Conservation (phyloP, 1,140 invertebrate species). For the Drosophila athabasca region DNA sequence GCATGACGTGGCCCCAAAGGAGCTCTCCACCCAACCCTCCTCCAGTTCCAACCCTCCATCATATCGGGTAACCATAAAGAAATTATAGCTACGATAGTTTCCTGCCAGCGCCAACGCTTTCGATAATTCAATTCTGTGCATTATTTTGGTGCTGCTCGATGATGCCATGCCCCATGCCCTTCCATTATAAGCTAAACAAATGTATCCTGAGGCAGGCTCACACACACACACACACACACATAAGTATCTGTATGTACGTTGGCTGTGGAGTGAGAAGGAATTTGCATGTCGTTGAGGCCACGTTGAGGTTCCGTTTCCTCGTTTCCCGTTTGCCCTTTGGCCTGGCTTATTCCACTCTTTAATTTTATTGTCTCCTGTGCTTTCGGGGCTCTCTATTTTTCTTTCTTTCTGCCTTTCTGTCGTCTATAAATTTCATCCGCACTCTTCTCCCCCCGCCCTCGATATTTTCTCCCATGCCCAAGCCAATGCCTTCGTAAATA, state of each 20-base stretch:
- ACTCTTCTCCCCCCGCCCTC: conserved; percentile 32
- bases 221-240: conserved; percentile 8
- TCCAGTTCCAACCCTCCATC: conserved; percentile 4
- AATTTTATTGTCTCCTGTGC: conserved; percentile 77
- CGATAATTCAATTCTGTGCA: conserved; percentile 82
- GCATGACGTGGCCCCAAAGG: conserved; percentile 12
- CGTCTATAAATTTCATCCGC: conserved; percentile 65
- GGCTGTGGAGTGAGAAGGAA: conserved; percentile 23
- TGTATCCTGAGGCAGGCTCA: conserved; percentile 63
- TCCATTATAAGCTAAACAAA: conserved; percentile 78
- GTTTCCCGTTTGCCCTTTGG: conserved; percentile 14
- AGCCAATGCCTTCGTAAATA: conserved; percentile 57
- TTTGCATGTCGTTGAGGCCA: conserved; percentile 51
- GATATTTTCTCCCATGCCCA: conserved; percentile 38
- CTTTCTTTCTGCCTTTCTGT: conserved; percentile 18
- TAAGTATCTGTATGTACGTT: too few relatives aligned
- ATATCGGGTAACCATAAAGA: conserved; percentile 72
- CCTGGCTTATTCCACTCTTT: conserved; percentile 65
- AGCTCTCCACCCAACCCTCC: neutral
- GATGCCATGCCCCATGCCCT: conserved; percentile 31
- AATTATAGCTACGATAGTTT: conserved; percentile 71
- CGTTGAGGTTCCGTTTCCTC: conserved; percentile 27
- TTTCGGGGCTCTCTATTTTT: conserved; percentile 11
- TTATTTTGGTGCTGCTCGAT: conserved; percentile 74
- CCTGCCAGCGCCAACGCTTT: conserved; percentile 52